Evolutionary conservation across 2,888 invertebrate genomes (phyloP).

Genomic region (Nymphalis c-album): DNA sequence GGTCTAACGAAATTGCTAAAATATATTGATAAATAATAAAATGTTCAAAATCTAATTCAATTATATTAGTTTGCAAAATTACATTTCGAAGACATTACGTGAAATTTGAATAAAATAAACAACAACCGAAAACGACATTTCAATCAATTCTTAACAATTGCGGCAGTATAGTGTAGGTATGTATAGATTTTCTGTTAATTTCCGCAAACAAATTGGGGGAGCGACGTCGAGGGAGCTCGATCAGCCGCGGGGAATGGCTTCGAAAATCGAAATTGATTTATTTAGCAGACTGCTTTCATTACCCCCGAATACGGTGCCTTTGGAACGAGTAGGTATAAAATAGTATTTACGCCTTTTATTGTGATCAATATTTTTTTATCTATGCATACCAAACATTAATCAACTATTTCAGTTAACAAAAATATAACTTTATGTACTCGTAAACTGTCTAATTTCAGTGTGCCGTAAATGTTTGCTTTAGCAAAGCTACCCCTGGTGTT

Average conservation of each 20-base stretch:
- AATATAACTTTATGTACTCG: conserved; percentile 37
- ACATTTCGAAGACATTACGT: too few species aligned
- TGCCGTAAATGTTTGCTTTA: conserved; percentile 53
- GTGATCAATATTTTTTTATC: too few species aligned
- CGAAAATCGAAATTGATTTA: conserved; percentile 47
- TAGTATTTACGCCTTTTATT: too few species aligned
- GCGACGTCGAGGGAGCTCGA: conserved; percentile 39
- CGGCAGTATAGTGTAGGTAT: conserved; percentile 1
- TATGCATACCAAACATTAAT: background rate
- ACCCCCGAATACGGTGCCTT: conserved; percentile 8
- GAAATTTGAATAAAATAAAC: background rate
- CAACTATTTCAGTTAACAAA: background rate
- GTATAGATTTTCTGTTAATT: conserved; percentile 49
- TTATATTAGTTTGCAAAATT: too few species aligned
- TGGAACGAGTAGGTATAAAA: background rate
- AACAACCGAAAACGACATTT: background rate
- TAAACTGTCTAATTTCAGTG: conserved; percentile 40
- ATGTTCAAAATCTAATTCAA: too few species aligned
- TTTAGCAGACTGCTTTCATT: conserved; percentile 33
- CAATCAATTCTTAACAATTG: conserved; percentile 2
- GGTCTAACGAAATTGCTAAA: too few species aligned
- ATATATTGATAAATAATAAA: too few species aligned
- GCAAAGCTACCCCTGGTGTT: conserved; percentile 66
- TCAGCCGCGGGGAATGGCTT: conserved; percentile 42
- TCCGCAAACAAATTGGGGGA: conserved; percentile 51